These are phyloP conservation scores for Melozone crissalis DNA, from an alignment of 2,113 vertebrate genomes.

Conservation along the genomic window DNA sequence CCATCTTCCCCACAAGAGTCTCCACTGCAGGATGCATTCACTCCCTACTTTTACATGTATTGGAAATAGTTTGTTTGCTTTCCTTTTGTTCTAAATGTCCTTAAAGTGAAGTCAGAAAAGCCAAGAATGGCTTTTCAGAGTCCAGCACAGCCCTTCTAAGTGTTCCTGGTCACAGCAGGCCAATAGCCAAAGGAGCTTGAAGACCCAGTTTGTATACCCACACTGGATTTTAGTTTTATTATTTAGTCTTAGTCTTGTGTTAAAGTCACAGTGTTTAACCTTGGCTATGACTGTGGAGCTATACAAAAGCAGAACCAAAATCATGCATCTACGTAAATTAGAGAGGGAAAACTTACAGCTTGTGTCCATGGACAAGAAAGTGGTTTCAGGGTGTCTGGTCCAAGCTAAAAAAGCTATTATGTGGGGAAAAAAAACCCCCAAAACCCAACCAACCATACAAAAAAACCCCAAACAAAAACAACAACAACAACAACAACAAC, in stretches of 20 bases:
- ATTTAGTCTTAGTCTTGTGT: neutral
- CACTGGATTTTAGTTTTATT: neutral
- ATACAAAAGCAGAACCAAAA: neutral
- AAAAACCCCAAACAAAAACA: too few relatives aligned
- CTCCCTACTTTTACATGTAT: neutral
- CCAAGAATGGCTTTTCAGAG: neutral
- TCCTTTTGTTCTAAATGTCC: neutral
- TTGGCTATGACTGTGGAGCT: neutral
- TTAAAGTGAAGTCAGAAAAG: neutral
- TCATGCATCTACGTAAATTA: neutral
- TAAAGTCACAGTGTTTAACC: neutral
- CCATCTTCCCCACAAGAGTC: neutral
- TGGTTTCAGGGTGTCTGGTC: neutral
- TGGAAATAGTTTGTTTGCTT: neutral
- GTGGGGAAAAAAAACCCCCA: neutral
- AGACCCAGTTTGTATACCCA: neutral
- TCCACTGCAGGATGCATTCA: neutral
- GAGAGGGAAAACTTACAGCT: neutral
- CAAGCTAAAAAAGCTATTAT: neutral
- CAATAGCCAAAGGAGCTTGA: neutral
- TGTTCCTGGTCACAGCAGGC: neutral
- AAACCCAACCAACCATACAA: too few relatives aligned
- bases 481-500: too few relatives aligned
- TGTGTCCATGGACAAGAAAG: neutral
- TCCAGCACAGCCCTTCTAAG: neutral